phyloP scores from a whole-genome alignment of 2,888 invertebrate species.

The Aspidiotus rigidus region DNA sequence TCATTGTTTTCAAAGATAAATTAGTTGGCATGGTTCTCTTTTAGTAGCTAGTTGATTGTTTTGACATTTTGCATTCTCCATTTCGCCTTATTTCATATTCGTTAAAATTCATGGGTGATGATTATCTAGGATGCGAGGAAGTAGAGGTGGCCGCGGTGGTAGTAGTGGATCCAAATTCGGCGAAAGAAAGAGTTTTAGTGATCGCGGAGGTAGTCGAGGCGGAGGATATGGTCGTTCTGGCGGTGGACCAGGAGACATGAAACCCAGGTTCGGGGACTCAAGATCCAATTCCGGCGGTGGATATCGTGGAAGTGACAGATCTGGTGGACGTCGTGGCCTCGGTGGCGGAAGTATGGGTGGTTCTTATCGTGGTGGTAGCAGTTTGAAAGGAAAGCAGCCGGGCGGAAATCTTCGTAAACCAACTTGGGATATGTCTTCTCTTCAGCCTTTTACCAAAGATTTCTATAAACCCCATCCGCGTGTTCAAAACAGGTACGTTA shows the following conservation, averaged over 20 bases:
- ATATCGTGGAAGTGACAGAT: conserved; percentile 35
- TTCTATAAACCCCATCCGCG: conserved; percentile 79
- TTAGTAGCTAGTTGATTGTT: too few species aligned
- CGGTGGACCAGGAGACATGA: background rate
- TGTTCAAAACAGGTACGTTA: conserved; percentile 48
- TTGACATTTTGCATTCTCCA: too few species aligned
- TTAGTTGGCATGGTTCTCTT: too few species aligned
- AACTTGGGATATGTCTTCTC: conserved; percentile 71
- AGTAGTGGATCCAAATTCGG: conserved; percentile 43
- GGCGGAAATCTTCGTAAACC: conserved; percentile 60
- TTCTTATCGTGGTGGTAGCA: conserved; percentile 36
- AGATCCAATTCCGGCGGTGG: conserved; percentile 7
- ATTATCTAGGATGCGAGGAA: conserved; percentile 35
- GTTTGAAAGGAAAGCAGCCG: conserved; percentile 38
- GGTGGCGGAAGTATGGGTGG: conserved; percentile 41
- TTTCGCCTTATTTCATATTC: too few species aligned
- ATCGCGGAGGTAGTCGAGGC: conserved; percentile 35
- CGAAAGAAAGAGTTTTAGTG: conserved; percentile 10
- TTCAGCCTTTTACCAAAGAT: conserved; percentile 85
- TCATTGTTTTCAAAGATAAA: too few species aligned
- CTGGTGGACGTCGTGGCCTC: conserved; percentile 42
- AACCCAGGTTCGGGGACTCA: background rate
- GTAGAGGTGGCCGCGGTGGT: conserved; percentile 40
- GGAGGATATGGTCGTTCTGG: background rate
- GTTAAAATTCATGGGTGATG: too few species aligned